phyloP scores from a whole-genome alignment of 2,888 invertebrate species.

The Euspilapteryx auroguttella region DNA sequence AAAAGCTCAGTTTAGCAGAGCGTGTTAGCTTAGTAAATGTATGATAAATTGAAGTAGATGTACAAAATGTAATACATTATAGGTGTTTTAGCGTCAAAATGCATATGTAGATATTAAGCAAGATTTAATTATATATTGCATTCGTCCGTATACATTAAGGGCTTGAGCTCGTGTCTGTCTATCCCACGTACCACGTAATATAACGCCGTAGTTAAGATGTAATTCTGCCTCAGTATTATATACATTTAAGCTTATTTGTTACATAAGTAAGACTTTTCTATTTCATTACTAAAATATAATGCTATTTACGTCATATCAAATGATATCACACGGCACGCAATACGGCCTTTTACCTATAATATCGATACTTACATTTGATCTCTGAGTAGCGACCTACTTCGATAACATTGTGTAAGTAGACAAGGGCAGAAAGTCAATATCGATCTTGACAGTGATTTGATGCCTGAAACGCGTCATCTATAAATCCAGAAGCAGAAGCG shows the following conservation, averaged over 20 bases:
- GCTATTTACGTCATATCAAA: constrained; percentile 54
- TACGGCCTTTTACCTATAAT: constrained; percentile 8
- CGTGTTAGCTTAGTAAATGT: constrained; percentile 57
- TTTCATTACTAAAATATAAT: constrained; percentile 53
- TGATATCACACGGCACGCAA: constrained; percentile 40
- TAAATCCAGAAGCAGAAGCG: too few relatives aligned
- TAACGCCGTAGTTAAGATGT: constrained; percentile 60
- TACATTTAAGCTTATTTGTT: constrained; percentile 61
- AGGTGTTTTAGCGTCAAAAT: constrained; percentile 62
- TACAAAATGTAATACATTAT: constrained; percentile 62
- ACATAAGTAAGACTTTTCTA: constrained; percentile 56
- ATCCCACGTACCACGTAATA: constrained; percentile 57
- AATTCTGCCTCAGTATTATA: constrained; percentile 62
- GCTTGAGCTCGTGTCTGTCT: constrained; percentile 61
- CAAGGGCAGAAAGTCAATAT: too few relatives aligned
- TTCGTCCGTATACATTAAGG: constrained; percentile 61
- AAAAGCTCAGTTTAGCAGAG: constrained; percentile 35
- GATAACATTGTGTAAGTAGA: too few relatives aligned
- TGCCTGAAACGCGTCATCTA: too few relatives aligned
- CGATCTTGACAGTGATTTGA: too few relatives aligned
- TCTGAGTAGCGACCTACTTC: too few relatives aligned
- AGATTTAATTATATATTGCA: constrained; percentile 61
- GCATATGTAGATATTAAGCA: constrained; percentile 61
- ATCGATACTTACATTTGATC: too few relatives aligned
- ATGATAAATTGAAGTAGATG: constrained; percentile 60